A percentile compares a stretch with the other conserved stretches of the same genome.
Conservation (phyloP, 2,113 vertebrate species). For the Indri indri region DNA sequence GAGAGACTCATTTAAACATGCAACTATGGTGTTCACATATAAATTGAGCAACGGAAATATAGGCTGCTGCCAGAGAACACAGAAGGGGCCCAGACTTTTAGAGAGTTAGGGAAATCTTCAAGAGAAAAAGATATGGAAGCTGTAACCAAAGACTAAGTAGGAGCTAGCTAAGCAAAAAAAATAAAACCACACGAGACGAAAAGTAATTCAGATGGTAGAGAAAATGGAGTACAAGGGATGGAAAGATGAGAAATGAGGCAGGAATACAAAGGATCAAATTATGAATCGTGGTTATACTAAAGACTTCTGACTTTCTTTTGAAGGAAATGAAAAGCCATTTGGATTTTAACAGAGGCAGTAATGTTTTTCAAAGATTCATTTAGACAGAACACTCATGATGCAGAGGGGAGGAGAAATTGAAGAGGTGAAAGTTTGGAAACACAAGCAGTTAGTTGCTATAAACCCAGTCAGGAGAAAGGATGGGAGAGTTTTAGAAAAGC, state of each 20-base stretch:
- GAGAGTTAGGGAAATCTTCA: background rate
- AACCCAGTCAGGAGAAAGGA: background rate
- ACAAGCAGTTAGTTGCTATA: background rate
- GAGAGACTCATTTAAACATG: background rate
- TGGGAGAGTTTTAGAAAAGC: background rate
- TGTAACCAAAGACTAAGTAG: background rate
- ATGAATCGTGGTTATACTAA: background rate
- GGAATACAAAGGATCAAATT: background rate
- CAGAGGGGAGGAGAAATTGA: background rate
- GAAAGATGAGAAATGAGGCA: background rate
- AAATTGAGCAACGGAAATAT: background rate
- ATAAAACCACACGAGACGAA: background rate
- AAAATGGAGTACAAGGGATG: background rate
- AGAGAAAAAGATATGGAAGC: background rate
- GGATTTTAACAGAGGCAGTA: background rate
- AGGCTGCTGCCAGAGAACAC: background rate
- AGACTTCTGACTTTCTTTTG: background rate
- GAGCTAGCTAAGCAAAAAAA: background rate
- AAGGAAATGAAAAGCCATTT: background rate
- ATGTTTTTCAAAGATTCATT: background rate
- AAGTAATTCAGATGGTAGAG: background rate
- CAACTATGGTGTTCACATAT: background rate
- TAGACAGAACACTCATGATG: background rate
- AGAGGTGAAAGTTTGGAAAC: background rate
- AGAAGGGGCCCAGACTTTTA: background rate